These are phyloP conservation scores for Cichladusa arquata DNA, from an alignment of 2,113 vertebrate species.

Conservation along the genomic window DNA sequence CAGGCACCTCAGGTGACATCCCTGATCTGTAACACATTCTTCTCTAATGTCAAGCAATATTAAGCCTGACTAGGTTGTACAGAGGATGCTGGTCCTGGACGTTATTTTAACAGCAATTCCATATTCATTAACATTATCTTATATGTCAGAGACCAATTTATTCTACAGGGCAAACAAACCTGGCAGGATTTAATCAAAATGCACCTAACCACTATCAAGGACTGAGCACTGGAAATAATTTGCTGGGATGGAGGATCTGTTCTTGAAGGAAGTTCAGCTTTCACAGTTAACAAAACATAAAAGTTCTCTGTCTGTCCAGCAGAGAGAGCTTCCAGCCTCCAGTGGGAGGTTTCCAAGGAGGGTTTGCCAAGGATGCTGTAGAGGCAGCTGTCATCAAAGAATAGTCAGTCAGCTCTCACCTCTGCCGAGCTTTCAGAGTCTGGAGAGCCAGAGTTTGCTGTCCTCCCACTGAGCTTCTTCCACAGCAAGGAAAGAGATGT, in stretches of 20 bases:
- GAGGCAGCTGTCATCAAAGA: slow-evolving; percentile 30
- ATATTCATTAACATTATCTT: not conserved
- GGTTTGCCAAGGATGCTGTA: not conserved
- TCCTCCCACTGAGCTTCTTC: slow-evolving; percentile 14
- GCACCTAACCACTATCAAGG: not conserved
- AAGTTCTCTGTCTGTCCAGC: not conserved
- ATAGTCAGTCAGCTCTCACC: slow-evolving; percentile 29
- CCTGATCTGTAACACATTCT: not conserved
- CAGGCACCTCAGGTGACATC: not conserved
- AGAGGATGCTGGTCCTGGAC: not conserved
- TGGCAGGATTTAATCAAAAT: not conserved
- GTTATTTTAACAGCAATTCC: not conserved
- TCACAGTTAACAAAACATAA: not conserved
- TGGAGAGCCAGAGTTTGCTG: not conserved
- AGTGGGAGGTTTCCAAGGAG: slow-evolving; percentile 4
- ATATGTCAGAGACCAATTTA: not conserved
- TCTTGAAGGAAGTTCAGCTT: slow-evolving; percentile 18
- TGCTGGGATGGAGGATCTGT: not conserved
- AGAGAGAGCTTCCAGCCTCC: not conserved
- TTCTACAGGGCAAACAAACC: not conserved
- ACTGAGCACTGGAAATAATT: not conserved
- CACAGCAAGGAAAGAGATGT: not conserved
- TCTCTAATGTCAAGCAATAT: not conserved
- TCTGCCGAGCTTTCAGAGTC: not conserved
- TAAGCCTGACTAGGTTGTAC: not conserved